Base-by-base conservation (phyloP, 2,888 invertebrate genomes). In the Thereva nobilitata region DNA sequence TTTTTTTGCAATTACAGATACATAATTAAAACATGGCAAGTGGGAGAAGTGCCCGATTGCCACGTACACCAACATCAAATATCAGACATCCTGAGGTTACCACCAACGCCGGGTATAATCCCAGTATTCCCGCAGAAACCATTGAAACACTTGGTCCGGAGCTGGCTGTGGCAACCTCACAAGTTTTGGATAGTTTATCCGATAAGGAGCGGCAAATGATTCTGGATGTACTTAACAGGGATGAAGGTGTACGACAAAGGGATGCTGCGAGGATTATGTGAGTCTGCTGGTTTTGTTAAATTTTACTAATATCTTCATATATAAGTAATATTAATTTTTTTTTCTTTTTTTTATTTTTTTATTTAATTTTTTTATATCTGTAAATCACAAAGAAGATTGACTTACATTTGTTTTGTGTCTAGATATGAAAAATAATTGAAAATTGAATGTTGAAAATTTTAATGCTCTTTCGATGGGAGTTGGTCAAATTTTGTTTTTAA, bases 201-300 rank as follows among this genome's bases (percentile, higher is more conserved):
- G 80, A 80, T 41, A 77, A 76, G 40, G 85, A 85, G 71, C 79
- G 84, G 52, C 82, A 83, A 75, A 83, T 83, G 75, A 85, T 85
- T 73, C 79, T 85, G 68, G 83, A 81, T 68, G 85, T 85, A 50
- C 76, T 85, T 59, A 82, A 83, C 70, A 79, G 85, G 54, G 85
- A 85, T 72, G 84, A 85, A 73, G 80, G 79, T 66, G 76, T 85
- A 49, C 78, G 84, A 9, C 81, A 83, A 72, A 79, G 83, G 10
- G 84, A 85, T 75, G 83, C 84, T 12, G 78, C 82, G 34, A 76
- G 82, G 69, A 80, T 85, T 70, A 80, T 84, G 85, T 85, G 76
- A 85, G 85, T 84, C 71, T 23, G 23, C 1, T 23, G 23, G 2
- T 23, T 23, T 23, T 23, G 23, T 23, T 23, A 23, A 23, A 23